These are phyloP conservation scores for Apodemus speciosus DNA, from an alignment of 2,113 vertebrate species.

Conservation along the genomic window DNA sequence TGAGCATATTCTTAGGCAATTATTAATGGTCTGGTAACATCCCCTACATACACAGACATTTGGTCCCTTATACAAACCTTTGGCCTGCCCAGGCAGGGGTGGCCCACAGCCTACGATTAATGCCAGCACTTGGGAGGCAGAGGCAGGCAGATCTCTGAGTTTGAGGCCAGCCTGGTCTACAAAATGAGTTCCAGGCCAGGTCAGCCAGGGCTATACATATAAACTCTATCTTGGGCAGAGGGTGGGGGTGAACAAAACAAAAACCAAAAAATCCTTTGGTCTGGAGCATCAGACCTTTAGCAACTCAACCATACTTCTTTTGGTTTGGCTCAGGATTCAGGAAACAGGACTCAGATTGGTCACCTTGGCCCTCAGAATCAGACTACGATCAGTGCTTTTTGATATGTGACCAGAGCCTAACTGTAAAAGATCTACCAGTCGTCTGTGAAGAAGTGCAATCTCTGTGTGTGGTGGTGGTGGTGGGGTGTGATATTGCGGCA, in stretches of 20 bases:
- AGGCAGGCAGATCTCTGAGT: neutral
- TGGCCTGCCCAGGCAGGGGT: neutral
- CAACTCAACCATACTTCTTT: neutral
- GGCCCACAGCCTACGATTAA: neutral
- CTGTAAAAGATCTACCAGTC: neutral
- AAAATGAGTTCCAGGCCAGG: neutral
- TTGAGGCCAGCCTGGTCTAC: neutral
- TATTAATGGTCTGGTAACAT: neutral
- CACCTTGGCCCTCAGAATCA: neutral
- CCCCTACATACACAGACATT: neutral
- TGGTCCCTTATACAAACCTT: neutral
- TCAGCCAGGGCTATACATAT: neutral
- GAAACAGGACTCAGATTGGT: no score
- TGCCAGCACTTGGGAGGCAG: neutral
- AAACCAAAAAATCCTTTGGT: neutral
- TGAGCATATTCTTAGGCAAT: neutral
- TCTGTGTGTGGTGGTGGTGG: neutral
- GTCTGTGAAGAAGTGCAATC: neutral
- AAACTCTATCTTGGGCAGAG: neutral
- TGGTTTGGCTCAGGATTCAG: neutral
- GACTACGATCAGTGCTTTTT: accelerated
- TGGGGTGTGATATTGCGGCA: neutral
- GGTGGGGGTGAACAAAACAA: neutral
- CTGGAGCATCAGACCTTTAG: no score
- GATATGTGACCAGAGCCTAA: neutral